These are phyloP conservation scores for Cremastobaeus sp. DNA, from an alignment of 2,888 invertebrate species.

Conservation along the genomic window DNA sequence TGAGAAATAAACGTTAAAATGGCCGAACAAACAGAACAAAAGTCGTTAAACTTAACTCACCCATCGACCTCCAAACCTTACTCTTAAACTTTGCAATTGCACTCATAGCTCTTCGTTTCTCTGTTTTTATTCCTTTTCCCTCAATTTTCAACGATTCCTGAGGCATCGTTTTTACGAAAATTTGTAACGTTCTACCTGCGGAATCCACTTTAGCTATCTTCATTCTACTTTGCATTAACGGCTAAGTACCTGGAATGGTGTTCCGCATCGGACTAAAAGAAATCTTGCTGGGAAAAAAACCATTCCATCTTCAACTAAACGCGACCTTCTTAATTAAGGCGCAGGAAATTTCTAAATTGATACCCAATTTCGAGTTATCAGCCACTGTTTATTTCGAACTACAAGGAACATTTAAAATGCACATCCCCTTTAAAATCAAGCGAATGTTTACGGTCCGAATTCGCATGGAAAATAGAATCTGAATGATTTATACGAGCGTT, in stretches of 20 bases:
- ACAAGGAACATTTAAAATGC: no score
- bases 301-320: constrained; percentile 13
- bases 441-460: no score
- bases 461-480: no score
- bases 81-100: constrained; percentile 29
- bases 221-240: constrained; percentile 64
- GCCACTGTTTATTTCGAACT: no score
- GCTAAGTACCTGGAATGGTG: constrained; percentile 57
- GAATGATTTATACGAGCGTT: no score
- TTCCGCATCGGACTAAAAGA: constrained; percentile 20
- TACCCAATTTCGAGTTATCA: no score
- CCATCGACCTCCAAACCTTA: not conserved
- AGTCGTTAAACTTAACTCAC: constrained; percentile 20
- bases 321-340: constrained; percentile 47
- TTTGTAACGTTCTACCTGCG: constrained; percentile 35
- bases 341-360: no score
- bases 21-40: constrained; percentile 1
- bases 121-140: constrained; percentile 3
- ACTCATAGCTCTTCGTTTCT: constrained; percentile 36
- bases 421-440: no score
- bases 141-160: constrained; percentile 10
- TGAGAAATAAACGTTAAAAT: not conserved
- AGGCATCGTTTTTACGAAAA: constrained; percentile 37
- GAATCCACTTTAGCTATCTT: constrained; percentile 68
- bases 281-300: constrained; percentile 38